Percentiles rank a stretch among this genome's conserved stretches.
Conservation (phyloP, 1,140 invertebrate genomes). For the Aphelenchoides fujianensis region DNA sequence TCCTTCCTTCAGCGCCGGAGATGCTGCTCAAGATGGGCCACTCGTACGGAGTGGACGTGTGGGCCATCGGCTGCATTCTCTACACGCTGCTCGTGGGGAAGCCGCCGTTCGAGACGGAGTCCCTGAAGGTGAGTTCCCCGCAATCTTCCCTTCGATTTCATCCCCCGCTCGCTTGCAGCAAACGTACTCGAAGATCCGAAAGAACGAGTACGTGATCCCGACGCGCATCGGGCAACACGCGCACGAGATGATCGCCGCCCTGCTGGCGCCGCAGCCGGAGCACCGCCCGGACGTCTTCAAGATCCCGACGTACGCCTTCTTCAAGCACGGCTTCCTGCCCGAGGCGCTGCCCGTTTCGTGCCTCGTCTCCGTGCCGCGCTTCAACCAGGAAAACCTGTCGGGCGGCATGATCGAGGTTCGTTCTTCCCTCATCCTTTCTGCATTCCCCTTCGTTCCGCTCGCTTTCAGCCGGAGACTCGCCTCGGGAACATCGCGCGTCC, state of each 20-base stretch:
- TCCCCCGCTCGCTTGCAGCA: not conserved
- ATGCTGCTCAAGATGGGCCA: slow-evolving; percentile 88
- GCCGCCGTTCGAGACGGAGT: slow-evolving; percentile 90
- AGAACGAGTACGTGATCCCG: slow-evolving; percentile 84
- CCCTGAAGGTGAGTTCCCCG: slow-evolving; percentile 61
- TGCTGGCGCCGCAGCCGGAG: slow-evolving; percentile 78
- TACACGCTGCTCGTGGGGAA: slow-evolving; percentile 88
- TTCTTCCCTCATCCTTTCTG: too few relatives aligned
- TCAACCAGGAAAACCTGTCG: slow-evolving; percentile 13
- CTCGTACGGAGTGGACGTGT: slow-evolving; percentile 91
- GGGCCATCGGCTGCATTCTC: slow-evolving; percentile 75
- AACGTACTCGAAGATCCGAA: slow-evolving; percentile 78
- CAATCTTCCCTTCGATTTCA: not conserved
- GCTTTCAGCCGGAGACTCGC: too few relatives aligned
- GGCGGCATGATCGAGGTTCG: too few relatives aligned
- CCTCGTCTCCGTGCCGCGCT: slow-evolving; percentile 8
- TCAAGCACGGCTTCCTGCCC: slow-evolving; percentile 64
- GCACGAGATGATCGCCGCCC: slow-evolving; percentile 75
- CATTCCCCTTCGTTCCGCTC: too few relatives aligned
- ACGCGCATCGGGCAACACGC: slow-evolving; percentile 70
- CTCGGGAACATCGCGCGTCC: too few relatives aligned
- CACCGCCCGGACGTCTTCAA: slow-evolving; percentile 69
- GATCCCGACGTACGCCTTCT: slow-evolving; percentile 74
- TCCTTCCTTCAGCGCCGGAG: slow-evolving; percentile 71
- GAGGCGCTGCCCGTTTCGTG: slow-evolving; percentile 16